Conservation (phyloP, 2,888 invertebrate species). For the Bugulina stolonifera region DNA sequence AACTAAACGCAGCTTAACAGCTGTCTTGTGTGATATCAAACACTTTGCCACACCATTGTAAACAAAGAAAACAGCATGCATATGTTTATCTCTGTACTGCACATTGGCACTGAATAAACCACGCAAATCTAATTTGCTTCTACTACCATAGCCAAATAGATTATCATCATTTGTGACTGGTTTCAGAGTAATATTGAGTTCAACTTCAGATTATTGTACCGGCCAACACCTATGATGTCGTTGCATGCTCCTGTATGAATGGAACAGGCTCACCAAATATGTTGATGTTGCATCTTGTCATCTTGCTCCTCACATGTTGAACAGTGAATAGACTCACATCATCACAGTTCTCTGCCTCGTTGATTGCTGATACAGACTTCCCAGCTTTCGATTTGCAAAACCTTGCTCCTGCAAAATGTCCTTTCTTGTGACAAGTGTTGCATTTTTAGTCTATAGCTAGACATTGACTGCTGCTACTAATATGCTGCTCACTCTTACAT, state of each 20-base stretch:
- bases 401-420: not conserved
- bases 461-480: constrained; percentile 8
- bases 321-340: not conserved
- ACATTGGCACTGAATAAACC: not conserved
- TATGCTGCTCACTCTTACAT: no score
- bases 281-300: not conserved
- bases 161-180: not conserved
- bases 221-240: constrained; percentile 1
- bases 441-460: not conserved
- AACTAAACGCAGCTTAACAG: not conserved
- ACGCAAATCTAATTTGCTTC: not conserved
- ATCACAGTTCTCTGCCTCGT: not conserved
- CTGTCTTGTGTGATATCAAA: not conserved
- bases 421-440: not conserved
- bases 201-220: not conserved
- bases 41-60: not conserved
- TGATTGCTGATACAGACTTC: not conserved
- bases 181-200: not conserved
- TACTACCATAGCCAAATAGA: not conserved
- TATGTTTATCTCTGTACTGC: not conserved
- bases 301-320: not conserved
- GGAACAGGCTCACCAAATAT: constrained; percentile 6
- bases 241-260: constrained; percentile 4
- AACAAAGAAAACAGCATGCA: not conserved
- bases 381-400: not conserved